Conservation (phyloP, 2,113 vertebrate genomes). For the Halichoerus grypus region DNA sequence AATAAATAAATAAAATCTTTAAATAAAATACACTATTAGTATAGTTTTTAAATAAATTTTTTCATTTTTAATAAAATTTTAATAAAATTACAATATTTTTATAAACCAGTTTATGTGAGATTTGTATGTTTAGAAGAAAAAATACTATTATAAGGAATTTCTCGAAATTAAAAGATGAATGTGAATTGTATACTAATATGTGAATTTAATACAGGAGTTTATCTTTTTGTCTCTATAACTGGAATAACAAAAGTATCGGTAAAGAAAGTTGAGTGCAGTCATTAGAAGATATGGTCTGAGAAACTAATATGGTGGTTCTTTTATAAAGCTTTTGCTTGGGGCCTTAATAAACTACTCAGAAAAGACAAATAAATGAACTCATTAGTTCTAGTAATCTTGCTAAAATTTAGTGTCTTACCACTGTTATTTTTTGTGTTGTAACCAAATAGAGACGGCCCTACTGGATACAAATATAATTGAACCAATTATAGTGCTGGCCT, state of each 20-base stretch:
- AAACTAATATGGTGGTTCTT: background rate
- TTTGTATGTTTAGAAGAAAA: conserved; percentile 33
- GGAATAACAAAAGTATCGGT: background rate
- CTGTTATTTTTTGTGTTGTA: background rate
- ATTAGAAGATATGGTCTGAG: background rate
- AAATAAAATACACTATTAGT: background rate
- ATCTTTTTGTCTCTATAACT: background rate
- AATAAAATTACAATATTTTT: background rate
- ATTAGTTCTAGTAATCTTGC: background rate
- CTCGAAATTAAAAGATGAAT: background rate
- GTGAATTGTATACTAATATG: background rate
- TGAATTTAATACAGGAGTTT: background rate
- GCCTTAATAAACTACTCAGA: background rate
- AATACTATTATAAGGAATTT: background rate
- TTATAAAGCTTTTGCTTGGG: background rate
- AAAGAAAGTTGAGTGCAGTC: background rate
- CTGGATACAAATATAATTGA: background rate
- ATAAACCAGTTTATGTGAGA: background rate
- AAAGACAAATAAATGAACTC: background rate
- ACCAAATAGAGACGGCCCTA: background rate
- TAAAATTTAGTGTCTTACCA: background rate
- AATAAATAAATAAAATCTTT: too few species aligned
- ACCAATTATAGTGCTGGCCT: background rate
- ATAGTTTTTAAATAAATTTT: background rate
- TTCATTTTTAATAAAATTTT: background rate